Percentiles rank a stretch among this genome's conserved stretches.
phyloP scores from a whole-genome alignment of 2,113 vertebrate species.

The Aegypius monachus region DNA sequence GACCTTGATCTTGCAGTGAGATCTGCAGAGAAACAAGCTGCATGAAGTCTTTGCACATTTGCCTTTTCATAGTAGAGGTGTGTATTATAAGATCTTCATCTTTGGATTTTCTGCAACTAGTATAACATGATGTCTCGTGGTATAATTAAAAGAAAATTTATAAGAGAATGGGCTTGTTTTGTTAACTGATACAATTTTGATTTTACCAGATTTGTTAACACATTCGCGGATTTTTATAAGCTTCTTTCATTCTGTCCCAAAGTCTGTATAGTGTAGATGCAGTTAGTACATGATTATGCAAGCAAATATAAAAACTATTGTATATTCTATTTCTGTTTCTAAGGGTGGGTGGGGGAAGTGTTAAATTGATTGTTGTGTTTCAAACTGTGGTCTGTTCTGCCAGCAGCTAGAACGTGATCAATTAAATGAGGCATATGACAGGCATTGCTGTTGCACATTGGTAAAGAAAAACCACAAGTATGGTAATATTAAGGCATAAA shows the following conservation, averaged over 20 bases:
- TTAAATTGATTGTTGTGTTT: slow-evolving; percentile 13
- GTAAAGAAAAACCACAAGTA: neutral
- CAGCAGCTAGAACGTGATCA: slow-evolving; percentile 13
- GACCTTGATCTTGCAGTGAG: neutral
- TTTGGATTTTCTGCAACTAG: neutral
- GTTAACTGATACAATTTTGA: neutral
- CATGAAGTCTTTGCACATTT: neutral
- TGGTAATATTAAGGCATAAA: neutral
- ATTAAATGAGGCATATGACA: slow-evolving; percentile 22
- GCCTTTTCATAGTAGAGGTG: neutral
- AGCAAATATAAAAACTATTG: neutral
- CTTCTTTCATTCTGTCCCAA: neutral
- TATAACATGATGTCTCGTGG: neutral
- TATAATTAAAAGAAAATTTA: neutral
- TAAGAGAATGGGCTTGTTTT: neutral
- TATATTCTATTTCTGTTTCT: neutral
- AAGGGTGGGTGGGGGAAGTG: neutral
- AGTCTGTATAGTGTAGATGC: neutral
- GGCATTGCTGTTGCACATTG: neutral
- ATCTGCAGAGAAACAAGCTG: neutral
- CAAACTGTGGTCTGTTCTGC: slow-evolving; percentile 1
- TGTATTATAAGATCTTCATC: neutral
- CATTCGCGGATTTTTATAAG: neutral
- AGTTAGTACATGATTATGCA: neutral
- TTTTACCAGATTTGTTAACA: neutral